Base-by-base conservation (phyloP, 2,113 vertebrate species). In the Apodemus sylvaticus region DNA sequence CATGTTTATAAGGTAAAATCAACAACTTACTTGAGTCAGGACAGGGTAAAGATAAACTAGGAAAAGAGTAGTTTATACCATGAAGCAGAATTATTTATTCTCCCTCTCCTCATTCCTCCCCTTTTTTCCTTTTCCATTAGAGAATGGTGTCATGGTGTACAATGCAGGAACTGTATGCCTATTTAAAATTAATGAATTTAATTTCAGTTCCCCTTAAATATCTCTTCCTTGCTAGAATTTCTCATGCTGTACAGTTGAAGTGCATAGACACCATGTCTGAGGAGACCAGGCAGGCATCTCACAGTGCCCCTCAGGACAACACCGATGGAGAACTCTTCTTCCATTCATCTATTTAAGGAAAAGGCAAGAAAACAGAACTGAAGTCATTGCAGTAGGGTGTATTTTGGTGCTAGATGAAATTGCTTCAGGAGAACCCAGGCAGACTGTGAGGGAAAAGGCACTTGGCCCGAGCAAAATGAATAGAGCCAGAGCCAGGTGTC, bases 1-100 rank as follows among this genome's bases (percentile, higher is more conserved):
- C 24, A 45, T 62, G n/a, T 87, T 85, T 86, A 45, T 91, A 39
- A 86, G 88, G 34, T 58, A 83, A 74, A 90, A 48, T 34, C 51
- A 76, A 68, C 76, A 78, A 51, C 1, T 60, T 45, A 7, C 53
- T 94, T 85, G 36, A 34, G 16, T 68, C 29, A 70, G 62, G 22
- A 73, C 53, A 71, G 6, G 16, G 36, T 85, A 85, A 94, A 90
- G 62, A 76, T 60, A 90, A 87, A 81, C 58, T 42, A 68, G 71
- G 36, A 81, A 94, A 94, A 85, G 39, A 92, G 70, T 17, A 74
- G 26, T 79, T 26, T 34, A 24, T 86, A 31, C 19, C 3, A 58
- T 31, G 29, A 86, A 64, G 3, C 13, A 79, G 53, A 64, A 5
- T 36, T 78, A 16, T 29, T 77, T 70, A 5, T 16, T 48, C 1